Evolutionary conservation across 2,113 vertebrate genomes (phyloP), one percentile per base, ranked within the genome.

Genomic region (Candoia aspera): DNA sequence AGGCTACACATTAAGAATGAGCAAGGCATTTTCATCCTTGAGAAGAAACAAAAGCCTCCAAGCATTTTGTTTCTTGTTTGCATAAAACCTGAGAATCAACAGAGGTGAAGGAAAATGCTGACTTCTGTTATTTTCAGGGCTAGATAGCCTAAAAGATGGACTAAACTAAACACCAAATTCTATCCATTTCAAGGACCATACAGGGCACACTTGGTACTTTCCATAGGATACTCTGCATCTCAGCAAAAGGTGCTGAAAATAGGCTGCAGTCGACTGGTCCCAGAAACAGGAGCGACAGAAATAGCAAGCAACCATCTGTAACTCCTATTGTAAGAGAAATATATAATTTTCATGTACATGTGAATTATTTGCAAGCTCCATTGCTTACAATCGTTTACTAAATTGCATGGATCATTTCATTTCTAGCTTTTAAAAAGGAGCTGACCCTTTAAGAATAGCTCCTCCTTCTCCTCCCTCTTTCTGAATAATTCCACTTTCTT

Each of bases 101-200:
- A 49, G 15, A 8, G n/a, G 49, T 84, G 24, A 90, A 15, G 53
- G 1, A 88, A 94, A 92, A 64, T 87, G 2, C 0, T 86, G 17
- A 88, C 12, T 92, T 90, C 62, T 42, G 29, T 64, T 91, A 42
- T 0, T 15, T 73, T 90, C n/a, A 5, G 15, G 83, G 54, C 8
- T 2, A 0, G 0, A 21, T 1, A 0, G 1, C 29, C 53, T 62
- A 26, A 19, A 23, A 1, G 59, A 90, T n/a, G 19, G 83, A 21
- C 11, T 13, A 1, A 55, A 21, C 11, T 13, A 1, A 55, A 68
- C 0, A 85, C 9, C 15, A 84, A 29, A 79, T 55, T 57, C 12
- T 84, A 92, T 54, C 0, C 0, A n/a, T 62, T 88, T 84, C 26
- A 26, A 59, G 49, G 73, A 91, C 8, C 26, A 17, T 42, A 10